phyloP scores from a whole-genome alignment of 2,888 invertebrate genomes.

The Drosophila siamana region DNA sequence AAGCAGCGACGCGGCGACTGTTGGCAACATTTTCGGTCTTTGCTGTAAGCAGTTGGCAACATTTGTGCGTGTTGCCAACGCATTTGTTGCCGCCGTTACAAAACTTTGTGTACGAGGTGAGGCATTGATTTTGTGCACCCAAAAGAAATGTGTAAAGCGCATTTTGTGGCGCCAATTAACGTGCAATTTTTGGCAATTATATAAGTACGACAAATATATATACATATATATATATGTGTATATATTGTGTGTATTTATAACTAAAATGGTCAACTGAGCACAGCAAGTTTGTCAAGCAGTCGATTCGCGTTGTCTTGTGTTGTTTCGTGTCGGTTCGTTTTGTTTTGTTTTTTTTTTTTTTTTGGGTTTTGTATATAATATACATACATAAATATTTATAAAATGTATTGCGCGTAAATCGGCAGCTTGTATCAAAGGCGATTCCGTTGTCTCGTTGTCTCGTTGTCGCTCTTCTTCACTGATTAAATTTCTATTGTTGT shows the following conservation, averaged over 20 bases:
- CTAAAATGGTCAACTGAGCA: slow-evolving; percentile 10
- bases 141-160: slow-evolving; percentile 42
- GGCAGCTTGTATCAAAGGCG: slow-evolving; percentile 45
- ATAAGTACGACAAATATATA: slow-evolving; percentile 9
- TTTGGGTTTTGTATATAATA: background rate
- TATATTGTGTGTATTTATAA: too few species aligned
- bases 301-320: too few species aligned
- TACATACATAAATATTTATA: slow-evolving; percentile 43
- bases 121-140: too few species aligned
- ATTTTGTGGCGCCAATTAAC: slow-evolving; percentile 59
- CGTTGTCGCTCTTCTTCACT: slow-evolving; percentile 3
- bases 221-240: too few species aligned
- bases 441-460: slow-evolving; percentile 36
- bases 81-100: background rate
- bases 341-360: too few species aligned
- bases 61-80: slow-evolving; percentile 7
- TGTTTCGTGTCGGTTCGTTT: too few species aligned
- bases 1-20: slow-evolving; percentile 9
- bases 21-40: background rate
- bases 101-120: too few species aligned
- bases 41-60: slow-evolving; percentile 13
- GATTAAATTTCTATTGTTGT: slow-evolving; percentile 38
- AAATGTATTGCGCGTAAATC: slow-evolving; percentile 54
- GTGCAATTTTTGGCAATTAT: slow-evolving; percentile 39
- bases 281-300: too few species aligned